Conservation (phyloP, 2,888 invertebrate species). For the Lasioglossum malachurum region DNA sequence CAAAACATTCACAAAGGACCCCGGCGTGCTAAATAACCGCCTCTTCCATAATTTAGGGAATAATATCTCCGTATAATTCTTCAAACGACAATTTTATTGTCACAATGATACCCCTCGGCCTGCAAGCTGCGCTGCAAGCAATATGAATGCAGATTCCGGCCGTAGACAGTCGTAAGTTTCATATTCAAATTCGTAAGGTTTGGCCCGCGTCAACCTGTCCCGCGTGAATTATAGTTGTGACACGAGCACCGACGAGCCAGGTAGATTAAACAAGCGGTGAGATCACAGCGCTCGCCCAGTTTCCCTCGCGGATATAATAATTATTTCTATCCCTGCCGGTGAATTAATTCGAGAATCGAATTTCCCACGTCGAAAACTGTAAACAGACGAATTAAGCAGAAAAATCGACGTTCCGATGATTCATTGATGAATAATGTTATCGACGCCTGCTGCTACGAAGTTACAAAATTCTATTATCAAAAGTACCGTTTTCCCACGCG, state of each 20-base stretch:
- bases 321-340: not conserved
- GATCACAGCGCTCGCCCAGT: constrained; percentile 19
- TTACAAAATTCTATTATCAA: not conserved
- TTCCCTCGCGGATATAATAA: constrained; percentile 12
- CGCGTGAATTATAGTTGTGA: constrained; percentile 67
- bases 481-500: not conserved
- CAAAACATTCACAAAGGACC: not conserved
- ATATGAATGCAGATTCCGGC: constrained; percentile 70
- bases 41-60: constrained; percentile 23
- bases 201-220: constrained; percentile 61
- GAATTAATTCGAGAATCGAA: not conserved
- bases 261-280: constrained; percentile 65
- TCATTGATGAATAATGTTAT: not conserved
- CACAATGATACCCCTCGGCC: constrained; percentile 29
- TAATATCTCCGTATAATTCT: constrained; percentile 36
- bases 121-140: constrained; percentile 38
- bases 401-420: not conserved
- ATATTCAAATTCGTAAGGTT: constrained; percentile 70
- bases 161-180: constrained; percentile 69
- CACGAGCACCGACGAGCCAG: constrained; percentile 61
- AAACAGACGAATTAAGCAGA: not conserved
- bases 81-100: constrained; percentile 52
- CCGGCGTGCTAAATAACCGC: constrained; percentile 11
- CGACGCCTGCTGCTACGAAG: not conserved
- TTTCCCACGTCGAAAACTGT: not conserved